Conservation (phyloP, 1,140 invertebrate genomes). For the Probaryconus sp. region DNA sequence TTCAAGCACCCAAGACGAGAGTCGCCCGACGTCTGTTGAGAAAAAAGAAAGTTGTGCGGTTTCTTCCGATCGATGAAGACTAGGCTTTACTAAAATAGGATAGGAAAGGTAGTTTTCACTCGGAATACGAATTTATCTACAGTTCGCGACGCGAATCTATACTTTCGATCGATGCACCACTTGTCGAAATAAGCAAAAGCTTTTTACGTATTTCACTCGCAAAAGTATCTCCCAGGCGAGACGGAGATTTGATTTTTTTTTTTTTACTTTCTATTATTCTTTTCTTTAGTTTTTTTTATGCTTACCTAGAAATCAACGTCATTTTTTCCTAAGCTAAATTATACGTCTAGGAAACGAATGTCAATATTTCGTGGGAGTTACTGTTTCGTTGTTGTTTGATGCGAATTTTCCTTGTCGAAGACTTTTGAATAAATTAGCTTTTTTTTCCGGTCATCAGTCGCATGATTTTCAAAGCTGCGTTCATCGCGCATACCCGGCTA, state of each 20-base stretch:
- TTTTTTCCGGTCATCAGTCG: too few relatives aligned
- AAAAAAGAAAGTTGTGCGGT: constrained; percentile 14
- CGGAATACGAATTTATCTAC: constrained; percentile 17
- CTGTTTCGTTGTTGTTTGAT: too few relatives aligned
- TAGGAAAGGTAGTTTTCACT: constrained; percentile 20
- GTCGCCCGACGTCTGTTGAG: constrained; percentile 5
- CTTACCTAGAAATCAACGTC: too few relatives aligned
- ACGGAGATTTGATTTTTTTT: neutral
- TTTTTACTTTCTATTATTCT: too few relatives aligned
- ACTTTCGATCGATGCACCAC: constrained; percentile 6
- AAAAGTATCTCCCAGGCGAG: neutral
- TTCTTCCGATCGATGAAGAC: constrained; percentile 13
- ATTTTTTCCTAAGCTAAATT: too few relatives aligned
- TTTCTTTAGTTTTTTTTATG: too few relatives aligned
- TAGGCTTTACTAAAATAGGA: constrained; percentile 18
- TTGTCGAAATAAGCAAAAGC: constrained; percentile 15
- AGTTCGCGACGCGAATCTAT: constrained; percentile 9
- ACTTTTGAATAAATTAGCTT: too few relatives aligned
- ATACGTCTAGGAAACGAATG: too few relatives aligned
- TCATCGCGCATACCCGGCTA: too few relatives aligned
- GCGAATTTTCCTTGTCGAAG: too few relatives aligned
- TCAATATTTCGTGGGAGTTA: too few relatives aligned
- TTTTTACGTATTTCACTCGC: constrained; percentile 15
- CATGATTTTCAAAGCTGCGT: too few relatives aligned
- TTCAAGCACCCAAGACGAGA: neutral